Evolutionary conservation across 2,888 invertebrate genomes (phyloP), one percentile per base, ranked within the genome.

Genomic region (Chrysolina oricalcia): DNA sequence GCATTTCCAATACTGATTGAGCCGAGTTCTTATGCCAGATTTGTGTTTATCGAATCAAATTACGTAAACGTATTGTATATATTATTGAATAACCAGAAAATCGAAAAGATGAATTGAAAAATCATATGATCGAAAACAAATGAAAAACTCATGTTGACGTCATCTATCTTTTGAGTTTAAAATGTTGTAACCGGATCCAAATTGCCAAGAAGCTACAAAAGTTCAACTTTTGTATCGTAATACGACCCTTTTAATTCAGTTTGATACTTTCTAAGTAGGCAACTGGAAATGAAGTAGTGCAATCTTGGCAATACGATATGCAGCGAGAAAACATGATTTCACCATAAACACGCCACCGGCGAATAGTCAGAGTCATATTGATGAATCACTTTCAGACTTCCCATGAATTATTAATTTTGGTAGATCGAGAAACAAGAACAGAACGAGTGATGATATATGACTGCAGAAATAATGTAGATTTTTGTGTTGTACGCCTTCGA

Each of bases 211-310:
- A 53, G 53, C 53, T 53, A 53, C 21, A 21, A 53, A 53, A 53
- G 53, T 53, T 53, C 21, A 17, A 11, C 10, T 19, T 4, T 21
- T 0, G 13, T 53, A 21, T 53, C 19, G 53, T 53, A 53, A 53
- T 53, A 53, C 19, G 53, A 53, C 53, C 53, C 4, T 53, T 1
- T 13, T 3, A 53, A 53, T 53, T 53, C 4, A 13, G 19, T 53
- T 53, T 53, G 53, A 53, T 53, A 53, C 53, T 53, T 19, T 53
- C 53, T 53, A 21, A 21, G 53, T 35, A n/a, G 48, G 17, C 10
- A 17, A 48, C 17, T 19, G 2, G 19, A 53, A 53, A 53, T 21
- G 21, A 21, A 53, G 19, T 53, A 10, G 53, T 21, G 53, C 21
- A 53, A 53, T 53, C 21, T 21, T 23, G 43, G 53, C 53, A 23